These are phyloP conservation scores for Idaea biselata DNA, from an alignment of 2,888 invertebrate species.

Conservation along the genomic window DNA sequence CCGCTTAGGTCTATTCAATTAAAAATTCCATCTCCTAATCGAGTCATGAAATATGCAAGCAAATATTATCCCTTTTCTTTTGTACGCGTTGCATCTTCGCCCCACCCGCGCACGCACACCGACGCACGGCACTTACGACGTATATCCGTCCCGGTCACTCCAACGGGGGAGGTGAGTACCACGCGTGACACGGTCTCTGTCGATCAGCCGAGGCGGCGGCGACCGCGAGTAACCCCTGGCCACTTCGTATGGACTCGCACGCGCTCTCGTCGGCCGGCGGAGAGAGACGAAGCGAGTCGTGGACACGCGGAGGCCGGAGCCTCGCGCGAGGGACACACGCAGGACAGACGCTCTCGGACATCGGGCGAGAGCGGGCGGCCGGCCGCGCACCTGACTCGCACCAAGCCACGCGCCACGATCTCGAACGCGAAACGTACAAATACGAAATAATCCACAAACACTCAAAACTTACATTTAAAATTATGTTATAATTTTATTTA, in stretches of 20 bases:
- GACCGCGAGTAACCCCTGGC: conserved; percentile 82
- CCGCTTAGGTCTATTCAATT: conserved; percentile 75
- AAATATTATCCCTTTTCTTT: conserved; percentile 81
- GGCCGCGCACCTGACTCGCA: conserved; percentile 74
- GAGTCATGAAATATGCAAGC: conserved; percentile 81
- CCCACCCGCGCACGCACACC: conserved; percentile 81
- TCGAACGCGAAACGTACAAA: conserved; percentile 58
- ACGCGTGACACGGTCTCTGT: conserved; percentile 62
- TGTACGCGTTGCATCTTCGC: conserved; percentile 79
- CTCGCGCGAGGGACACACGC: conserved; percentile 80
- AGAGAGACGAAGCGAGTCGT: conserved; percentile 72
- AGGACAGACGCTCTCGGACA: conserved; percentile 81
- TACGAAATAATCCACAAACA: conserved; percentile 39
- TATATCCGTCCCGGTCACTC: conserved; percentile 62
- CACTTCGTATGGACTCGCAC: conserved; percentile 77
- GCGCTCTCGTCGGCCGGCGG: conserved; percentile 76
- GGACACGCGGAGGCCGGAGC: conserved; percentile 76
- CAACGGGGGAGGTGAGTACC: conserved; percentile 40
- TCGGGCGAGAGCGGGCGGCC: conserved; percentile 80
- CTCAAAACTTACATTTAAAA: conserved; percentile 31
- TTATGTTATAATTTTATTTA: conserved; percentile 18
- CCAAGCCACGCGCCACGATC: conserved; percentile 66
- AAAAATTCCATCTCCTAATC: conserved; percentile 81
- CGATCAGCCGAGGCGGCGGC: conserved; percentile 70
- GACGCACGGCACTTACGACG: conserved; percentile 72